Evolutionary conservation across 2,888 invertebrate species (phyloP).

Genomic region (Acronicta leporina): DNA sequence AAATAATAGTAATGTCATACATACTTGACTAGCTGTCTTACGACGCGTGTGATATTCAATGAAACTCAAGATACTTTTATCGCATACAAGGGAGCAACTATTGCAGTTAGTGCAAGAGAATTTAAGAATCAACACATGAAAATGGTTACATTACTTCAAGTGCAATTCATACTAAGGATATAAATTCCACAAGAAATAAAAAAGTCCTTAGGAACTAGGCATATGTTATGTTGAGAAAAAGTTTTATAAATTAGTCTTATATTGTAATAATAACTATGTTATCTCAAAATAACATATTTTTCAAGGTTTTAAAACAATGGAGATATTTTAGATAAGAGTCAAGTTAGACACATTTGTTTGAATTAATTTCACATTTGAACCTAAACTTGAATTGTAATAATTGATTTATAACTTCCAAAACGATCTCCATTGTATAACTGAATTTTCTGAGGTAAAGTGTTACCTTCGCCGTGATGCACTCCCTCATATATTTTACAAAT

Average conservation of each 20-base stretch:
- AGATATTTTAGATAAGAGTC: constrained; percentile 68
- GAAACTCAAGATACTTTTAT: constrained; percentile 14
- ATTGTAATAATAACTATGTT: constrained; percentile 22
- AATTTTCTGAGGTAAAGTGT: constrained; percentile 85
- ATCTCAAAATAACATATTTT: constrained; percentile 74
- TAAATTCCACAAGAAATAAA: constrained; percentile 79
- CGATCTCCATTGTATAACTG: constrained; percentile 76
- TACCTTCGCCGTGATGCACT: constrained; percentile 86
- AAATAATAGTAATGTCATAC: constrained; percentile 33
- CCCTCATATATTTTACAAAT: constrained; percentile 87
- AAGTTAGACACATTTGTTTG: constrained; percentile 6
- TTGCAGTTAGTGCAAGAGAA: constrained; percentile 75
- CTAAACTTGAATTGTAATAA: neutral
- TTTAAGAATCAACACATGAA: constrained; percentile 60
- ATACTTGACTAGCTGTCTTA: constrained; percentile 34
- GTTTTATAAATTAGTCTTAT: constrained; percentile 16
- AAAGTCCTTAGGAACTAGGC: constrained; percentile 67
- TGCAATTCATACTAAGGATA: constrained; percentile 71
- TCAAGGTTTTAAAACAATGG: constrained; percentile 69
- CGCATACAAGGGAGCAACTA: constrained; percentile 32
- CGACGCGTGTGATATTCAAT: constrained; percentile 19
- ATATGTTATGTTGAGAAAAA: constrained; percentile 74
- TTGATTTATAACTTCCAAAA: constrained; percentile 31
- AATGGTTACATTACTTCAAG: constrained; percentile 64
- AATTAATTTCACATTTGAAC: neutral